Percentiles rank a stretch among this genome's conserved stretches.
These are phyloP conservation scores for Balearica regulorum DNA, from an alignment of 2,797 vertebrate genomes.

Conservation along the genomic window DNA sequence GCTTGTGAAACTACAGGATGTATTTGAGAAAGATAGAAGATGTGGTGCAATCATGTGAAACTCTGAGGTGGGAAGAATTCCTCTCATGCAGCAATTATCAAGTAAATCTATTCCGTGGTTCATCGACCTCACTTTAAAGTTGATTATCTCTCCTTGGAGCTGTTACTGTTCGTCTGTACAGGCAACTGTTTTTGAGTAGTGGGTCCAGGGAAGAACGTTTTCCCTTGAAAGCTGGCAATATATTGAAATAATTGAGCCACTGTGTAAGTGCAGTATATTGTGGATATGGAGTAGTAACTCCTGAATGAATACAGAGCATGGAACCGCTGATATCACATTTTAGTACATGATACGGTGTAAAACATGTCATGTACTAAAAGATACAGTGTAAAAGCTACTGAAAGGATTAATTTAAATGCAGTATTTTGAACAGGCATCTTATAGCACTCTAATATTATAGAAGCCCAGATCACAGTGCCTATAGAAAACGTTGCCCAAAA, in stretches of 20 bases:
- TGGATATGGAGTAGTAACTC: not conserved
- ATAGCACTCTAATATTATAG: not conserved
- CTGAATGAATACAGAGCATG: not conserved
- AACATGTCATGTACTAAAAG: not conserved
- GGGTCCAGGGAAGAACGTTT: not conserved
- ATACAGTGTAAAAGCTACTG: not conserved
- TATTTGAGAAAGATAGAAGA: not conserved
- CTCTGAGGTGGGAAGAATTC: not conserved
- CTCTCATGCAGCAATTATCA: not conserved
- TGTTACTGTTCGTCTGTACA: not conserved
- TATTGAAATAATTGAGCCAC: not conserved
- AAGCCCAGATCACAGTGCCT: not conserved
- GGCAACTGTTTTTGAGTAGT: not conserved
- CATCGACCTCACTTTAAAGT: not conserved
- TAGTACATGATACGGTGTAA: not conserved
- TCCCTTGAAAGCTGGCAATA: not conserved
- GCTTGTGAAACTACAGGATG: not conserved
- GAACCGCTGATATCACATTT: not conserved
- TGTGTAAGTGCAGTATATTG: not conserved
- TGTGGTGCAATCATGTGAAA: not conserved
- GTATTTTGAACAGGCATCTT: not conserved
- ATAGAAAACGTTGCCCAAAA: not conserved
- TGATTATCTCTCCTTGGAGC: not conserved
- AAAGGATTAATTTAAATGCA: not conserved
- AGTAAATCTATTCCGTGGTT: not conserved